phyloP scores from a whole-genome alignment of 2,113 vertebrate species.

The Rhynchopsitta pachyrhyncha region DNA sequence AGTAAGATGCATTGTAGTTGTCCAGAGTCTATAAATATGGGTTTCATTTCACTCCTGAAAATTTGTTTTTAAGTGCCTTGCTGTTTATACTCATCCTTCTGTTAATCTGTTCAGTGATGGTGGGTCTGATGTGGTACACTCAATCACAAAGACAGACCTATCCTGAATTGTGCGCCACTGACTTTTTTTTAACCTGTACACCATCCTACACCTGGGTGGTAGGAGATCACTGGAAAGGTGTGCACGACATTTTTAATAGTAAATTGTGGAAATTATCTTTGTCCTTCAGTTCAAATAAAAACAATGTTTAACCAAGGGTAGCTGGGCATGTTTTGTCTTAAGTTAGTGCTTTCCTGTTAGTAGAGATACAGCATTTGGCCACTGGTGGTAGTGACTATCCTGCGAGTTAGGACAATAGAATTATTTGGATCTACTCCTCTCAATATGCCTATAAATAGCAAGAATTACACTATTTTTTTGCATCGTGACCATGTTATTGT shows the following conservation, averaged over 20 bases:
- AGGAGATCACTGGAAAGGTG: not conserved
- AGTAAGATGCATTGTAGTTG: not conserved
- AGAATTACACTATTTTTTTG: not conserved
- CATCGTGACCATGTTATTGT: fast-evolving
- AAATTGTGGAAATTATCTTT: not conserved
- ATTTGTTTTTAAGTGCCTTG: not conserved
- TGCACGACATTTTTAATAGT: not conserved
- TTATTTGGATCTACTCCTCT: not conserved
- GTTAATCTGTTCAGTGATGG: not conserved
- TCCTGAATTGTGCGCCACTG: not conserved
- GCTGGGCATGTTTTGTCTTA: not conserved
- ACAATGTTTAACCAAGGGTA: not conserved
- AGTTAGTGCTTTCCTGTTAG: not conserved
- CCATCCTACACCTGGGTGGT: no score
- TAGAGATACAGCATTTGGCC: not conserved
- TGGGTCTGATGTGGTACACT: not conserved
- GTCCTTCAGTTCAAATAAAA: not conserved
- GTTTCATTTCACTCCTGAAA: not conserved
- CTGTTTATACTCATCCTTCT: not conserved
- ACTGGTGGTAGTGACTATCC: not conserved
- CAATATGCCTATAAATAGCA: not conserved
- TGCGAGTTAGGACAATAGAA: not conserved
- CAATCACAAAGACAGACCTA: not conserved
- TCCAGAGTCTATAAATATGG: not conserved
- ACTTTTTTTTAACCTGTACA: not conserved